Base-by-base conservation (phyloP, 2,797 vertebrate genomes). In the Clangula hyemalis region DNA sequence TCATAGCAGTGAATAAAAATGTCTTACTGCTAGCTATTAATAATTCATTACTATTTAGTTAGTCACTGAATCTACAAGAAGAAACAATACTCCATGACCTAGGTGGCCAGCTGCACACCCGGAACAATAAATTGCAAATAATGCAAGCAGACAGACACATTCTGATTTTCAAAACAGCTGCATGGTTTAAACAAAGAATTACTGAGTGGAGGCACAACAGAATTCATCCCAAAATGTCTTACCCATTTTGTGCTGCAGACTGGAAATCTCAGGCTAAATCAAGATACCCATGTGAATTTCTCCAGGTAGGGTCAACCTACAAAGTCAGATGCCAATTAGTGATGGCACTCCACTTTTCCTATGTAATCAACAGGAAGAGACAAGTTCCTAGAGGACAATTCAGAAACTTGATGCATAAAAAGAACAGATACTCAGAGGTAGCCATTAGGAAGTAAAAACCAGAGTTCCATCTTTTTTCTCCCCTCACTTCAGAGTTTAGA, bases 61-160 rank as follows among this genome's bases (percentile, higher is more conserved):
- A 87, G n/a, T 25, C 66, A 51, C 70, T 38, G 73, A 78, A 64
- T 49, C 70, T 60, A 87, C 51, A 43, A 82, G 66, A 20, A 88
- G 62, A 93, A 96, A 86, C 51, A 38, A 53, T 43, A 69, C 13
- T 68, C 68, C 28, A 8, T 81, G 84, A 89, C 81, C 86, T 45
- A 88, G 62, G 43, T 84, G 68, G 91, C 85, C 87, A 89, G 57
- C 54, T 30, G 68, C 73, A 87, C 8, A 17, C 39, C 47, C 43
- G 6, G 47, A 88, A 79, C 69, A 89, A 79, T 56, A 85, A 76
- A 87, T 20, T 34, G 39, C 71, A 92, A 89, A 85, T 88, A 88
- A 95, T 79, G 70, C 83, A 95, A 87, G 86, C 80, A 79, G 84
- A 85, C 28, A 28, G 24, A 56, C 53, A 53, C 15, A 56, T 11